Percentiles rank a stretch among this genome's conserved stretches.
phyloP scores from a whole-genome alignment of 2,888 invertebrate genomes.

The Byasa hedistus region DNA sequence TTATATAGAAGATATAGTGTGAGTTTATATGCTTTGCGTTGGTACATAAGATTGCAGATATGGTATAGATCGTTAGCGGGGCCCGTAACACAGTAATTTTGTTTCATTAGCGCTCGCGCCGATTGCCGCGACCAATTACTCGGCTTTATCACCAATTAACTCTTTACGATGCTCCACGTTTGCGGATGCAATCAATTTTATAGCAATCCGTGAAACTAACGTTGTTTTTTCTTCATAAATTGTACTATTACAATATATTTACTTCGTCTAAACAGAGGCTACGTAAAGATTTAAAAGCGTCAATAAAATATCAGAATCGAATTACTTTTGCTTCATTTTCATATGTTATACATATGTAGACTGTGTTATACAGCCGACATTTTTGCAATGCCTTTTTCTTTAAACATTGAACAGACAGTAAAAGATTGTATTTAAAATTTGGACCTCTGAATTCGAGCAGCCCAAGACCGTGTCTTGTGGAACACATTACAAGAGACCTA shows the following conservation, averaged over 20 bases:
- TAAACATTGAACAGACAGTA: too few species aligned
- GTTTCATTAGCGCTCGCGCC: conserved; percentile 64
- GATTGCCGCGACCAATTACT: conserved; percentile 68
- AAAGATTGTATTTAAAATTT: too few species aligned
- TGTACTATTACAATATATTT: not conserved
- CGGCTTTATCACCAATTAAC: conserved; percentile 70
- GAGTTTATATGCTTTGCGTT: not conserved
- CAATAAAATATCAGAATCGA: too few species aligned
- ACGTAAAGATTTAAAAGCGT: too few species aligned
- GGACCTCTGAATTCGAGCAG: too few species aligned
- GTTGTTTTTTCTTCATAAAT: conserved; percentile 9
- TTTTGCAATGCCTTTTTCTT: too few species aligned
- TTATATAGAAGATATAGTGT: not conserved
- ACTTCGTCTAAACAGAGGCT: too few species aligned
- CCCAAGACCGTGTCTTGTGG: too few species aligned
- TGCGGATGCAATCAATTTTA: conserved; percentile 45
- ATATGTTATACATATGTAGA: too few species aligned
- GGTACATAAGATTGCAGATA: conserved; percentile 40
- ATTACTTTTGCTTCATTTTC: too few species aligned
- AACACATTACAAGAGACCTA: too few species aligned
- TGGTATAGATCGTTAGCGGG: conserved; percentile 53
- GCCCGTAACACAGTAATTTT: conserved; percentile 53
- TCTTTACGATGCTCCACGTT: conserved; percentile 63
- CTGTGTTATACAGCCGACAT: too few species aligned
- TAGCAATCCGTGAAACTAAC: conserved; percentile 30